Conservation (phyloP, 2,888 invertebrate species). For the Eustalomyia histrio region DNA sequence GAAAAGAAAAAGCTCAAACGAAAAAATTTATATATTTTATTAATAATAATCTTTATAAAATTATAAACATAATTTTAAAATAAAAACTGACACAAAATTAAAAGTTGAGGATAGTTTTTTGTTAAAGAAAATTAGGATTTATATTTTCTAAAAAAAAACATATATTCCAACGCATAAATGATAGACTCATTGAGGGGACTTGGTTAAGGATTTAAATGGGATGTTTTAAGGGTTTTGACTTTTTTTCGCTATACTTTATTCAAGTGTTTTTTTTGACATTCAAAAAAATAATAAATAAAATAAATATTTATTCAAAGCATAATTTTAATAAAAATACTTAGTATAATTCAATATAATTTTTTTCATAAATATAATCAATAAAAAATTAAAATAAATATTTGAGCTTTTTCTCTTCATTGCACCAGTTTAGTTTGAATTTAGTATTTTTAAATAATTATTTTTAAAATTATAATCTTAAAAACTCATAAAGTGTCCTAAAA, state of each 20-base stretch:
- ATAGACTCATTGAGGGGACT: slow-evolving; percentile 80
- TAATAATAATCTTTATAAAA: slow-evolving; percentile 27
- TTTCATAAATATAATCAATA: slow-evolving; percentile 47
- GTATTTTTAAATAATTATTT: slow-evolving; percentile 24
- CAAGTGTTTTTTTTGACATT: slow-evolving; percentile 52
- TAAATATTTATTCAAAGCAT: slow-evolving; percentile 60
- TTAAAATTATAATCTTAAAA: slow-evolving; percentile 6
- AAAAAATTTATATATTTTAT: slow-evolving; percentile 62
- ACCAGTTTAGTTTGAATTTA: slow-evolving; percentile 68
- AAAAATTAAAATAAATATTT: slow-evolving; percentile 70
- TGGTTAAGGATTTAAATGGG: slow-evolving; percentile 76
- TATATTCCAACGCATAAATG: slow-evolving; percentile 78
- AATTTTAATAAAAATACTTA: slow-evolving; percentile 64
- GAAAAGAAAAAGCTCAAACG: slow-evolving; percentile 80
- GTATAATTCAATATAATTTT: slow-evolving; percentile 43
- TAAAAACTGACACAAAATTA: slow-evolving; percentile 16
- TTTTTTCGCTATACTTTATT: slow-evolving; percentile 67
- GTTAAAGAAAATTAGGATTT: slow-evolving; percentile 50
- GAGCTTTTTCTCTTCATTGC: slow-evolving; percentile 80
- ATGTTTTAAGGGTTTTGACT: slow-evolving; percentile 71
- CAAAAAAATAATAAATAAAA: slow-evolving; percentile 51
- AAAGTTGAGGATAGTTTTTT: slow-evolving; percentile 56
- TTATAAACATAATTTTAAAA: slow-evolving; percentile 47
- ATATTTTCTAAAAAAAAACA: slow-evolving; percentile 67
- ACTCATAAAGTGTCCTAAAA: slow-evolving; percentile 42